phyloP scores from a whole-genome alignment of 1,140 invertebrate genomes.

The Rhynchophorus ferrugineus region DNA sequence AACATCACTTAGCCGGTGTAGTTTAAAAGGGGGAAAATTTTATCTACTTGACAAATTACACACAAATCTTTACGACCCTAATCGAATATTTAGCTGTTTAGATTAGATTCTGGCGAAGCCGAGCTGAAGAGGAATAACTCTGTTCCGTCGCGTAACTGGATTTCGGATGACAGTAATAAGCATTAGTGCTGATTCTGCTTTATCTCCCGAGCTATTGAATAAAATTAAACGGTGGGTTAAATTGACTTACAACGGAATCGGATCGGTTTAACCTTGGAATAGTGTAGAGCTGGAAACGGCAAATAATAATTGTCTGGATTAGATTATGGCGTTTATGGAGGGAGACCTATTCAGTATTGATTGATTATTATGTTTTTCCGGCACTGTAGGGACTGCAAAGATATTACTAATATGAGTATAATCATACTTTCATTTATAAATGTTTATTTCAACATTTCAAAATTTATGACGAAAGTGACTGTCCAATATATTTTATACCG shows the following conservation, averaged over 20 bases:
- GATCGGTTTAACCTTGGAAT: background rate
- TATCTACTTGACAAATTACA: background rate
- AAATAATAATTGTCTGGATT: background rate
- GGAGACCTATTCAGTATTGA: no score
- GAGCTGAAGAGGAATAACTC: conserved; percentile 3
- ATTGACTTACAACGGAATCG: background rate
- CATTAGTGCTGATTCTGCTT: conserved; percentile 8
- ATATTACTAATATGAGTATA: no score
- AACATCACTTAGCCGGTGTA: no score
- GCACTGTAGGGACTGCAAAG: no score
- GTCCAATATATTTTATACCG: no score
- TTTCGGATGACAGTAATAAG: conserved; percentile 5
- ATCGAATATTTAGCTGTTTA: conserved; percentile 3
- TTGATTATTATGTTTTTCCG: no score
- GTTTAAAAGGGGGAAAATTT: no score
- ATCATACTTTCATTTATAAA: no score
- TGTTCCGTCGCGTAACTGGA: conserved; percentile 3
- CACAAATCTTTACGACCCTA: background rate
- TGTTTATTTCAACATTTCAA: no score
- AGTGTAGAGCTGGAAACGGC: background rate
- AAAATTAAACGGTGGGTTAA: conserved; percentile 3
- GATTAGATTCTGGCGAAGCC: conserved; percentile 1
- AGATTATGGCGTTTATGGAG: no score
- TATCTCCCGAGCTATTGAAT: background rate
- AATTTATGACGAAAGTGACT: no score